These are phyloP conservation scores for Pogonocichla stellata DNA, from an alignment of 2,113 vertebrate species.

Conservation along the genomic window DNA sequence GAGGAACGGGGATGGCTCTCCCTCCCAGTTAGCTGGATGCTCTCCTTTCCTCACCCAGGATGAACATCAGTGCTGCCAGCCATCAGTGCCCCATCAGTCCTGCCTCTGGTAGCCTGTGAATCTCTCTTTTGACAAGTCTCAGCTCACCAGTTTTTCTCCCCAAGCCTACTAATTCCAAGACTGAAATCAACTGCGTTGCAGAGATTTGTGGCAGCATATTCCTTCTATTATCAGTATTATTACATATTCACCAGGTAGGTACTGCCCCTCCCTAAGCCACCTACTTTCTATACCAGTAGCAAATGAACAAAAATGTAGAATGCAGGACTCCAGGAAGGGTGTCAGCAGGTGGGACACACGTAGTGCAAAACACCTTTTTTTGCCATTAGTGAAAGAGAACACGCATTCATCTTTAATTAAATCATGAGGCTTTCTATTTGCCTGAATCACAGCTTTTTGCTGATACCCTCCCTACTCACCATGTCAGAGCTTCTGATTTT, in stretches of 20 bases:
- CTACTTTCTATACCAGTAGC: not conserved
- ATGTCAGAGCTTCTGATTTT: not conserved
- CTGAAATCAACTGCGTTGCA: not conserved
- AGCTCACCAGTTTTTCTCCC: not conserved
- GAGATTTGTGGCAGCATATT: not conserved
- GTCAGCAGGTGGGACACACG: rapidly evolving
- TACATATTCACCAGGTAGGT: not conserved
- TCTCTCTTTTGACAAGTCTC: not conserved
- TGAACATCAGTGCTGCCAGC: not conserved
- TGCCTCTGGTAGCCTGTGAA: not conserved
- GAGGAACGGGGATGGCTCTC: not conserved
- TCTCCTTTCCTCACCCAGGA: not conserved
- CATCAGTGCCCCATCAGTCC: no score
- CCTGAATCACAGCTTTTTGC: constrained; percentile 24
- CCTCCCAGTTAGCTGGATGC: not conserved
- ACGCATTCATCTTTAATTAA: constrained; percentile 6
- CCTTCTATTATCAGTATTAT: not conserved
- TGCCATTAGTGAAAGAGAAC: not conserved
- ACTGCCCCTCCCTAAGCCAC: not conserved
- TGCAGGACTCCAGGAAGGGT: not conserved
- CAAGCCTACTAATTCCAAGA: not conserved
- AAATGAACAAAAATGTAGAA: not conserved
- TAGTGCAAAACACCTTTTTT: not conserved
- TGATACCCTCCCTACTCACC: not conserved
- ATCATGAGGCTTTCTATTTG: not conserved